phyloP scores from a whole-genome alignment of 2,797 vertebrate species.

The Phylloscopus collybita region DNA sequence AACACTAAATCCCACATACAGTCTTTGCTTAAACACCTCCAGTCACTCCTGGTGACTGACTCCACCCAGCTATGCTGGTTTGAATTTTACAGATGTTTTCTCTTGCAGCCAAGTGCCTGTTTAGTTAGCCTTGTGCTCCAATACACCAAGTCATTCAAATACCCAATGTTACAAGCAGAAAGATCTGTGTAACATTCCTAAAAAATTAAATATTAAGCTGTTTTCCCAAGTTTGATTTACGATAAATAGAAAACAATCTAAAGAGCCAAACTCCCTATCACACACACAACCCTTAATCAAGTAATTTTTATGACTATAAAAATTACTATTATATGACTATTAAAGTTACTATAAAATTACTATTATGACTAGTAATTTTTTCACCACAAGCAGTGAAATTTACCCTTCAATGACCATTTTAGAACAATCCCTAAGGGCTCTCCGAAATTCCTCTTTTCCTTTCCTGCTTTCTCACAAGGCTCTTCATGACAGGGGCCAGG shows the following conservation, averaged over 20 bases:
- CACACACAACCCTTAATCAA: background rate
- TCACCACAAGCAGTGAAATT: background rate
- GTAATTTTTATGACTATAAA: background rate
- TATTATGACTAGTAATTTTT: background rate
- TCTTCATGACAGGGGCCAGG: background rate
- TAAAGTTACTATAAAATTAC: no score
- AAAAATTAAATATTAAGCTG: background rate
- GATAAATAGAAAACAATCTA: background rate
- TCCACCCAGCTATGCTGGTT: rapidly evolving
- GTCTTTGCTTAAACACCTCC: background rate
- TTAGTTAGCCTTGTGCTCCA: background rate
- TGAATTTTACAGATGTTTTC: background rate
- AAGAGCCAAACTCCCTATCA: background rate
- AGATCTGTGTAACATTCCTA: background rate
- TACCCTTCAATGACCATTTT: background rate
- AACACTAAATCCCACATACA: background rate
- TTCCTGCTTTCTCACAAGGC: background rate
- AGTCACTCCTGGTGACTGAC: background rate
- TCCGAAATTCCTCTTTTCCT: background rate
- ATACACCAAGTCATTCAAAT: background rate
- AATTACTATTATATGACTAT: no score
- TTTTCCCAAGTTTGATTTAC: background rate
- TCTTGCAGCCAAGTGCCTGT: no score
- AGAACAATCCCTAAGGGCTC: background rate
- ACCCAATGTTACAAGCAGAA: background rate